phyloP scores from a whole-genome alignment of 2,797 vertebrate species.

The Mormyrops attenuatus region DNA sequence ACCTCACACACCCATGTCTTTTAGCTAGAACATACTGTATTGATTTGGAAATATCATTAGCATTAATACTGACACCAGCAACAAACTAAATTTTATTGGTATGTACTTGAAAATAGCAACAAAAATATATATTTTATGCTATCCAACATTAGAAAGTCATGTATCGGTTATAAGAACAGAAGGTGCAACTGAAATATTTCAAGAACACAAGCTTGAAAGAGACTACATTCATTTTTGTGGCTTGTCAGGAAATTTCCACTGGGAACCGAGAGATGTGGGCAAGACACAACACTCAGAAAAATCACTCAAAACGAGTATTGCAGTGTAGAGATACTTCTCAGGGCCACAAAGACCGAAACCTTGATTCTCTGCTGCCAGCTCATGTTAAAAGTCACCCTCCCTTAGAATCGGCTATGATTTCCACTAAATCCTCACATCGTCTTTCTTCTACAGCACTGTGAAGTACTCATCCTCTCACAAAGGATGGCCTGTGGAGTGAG shows the following conservation, averaged over 20 bases:
- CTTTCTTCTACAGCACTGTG: constrained; percentile 22
- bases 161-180: not conserved
- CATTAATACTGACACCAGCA: not conserved
- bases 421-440: not conserved
- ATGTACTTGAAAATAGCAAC: not conserved
- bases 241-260: not conserved
- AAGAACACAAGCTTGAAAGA: not conserved
- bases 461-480: not conserved
- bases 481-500: not conserved
- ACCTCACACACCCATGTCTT: not conserved
- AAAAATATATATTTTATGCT: not conserved
- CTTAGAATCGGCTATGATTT: constrained; percentile 10
- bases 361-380: not conserved
- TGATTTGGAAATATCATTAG: not conserved
- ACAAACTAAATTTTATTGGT: not conserved
- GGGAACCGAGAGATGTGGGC: not conserved
- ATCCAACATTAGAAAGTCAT: not conserved
- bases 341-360: not conserved
- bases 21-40: not conserved
- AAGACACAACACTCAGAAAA: not conserved
- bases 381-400: constrained; percentile 18
- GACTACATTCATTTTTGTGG: not conserved
- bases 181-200: not conserved
- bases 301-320: not conserved
- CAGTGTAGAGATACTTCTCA: not conserved